These are phyloP conservation scores for Aldabrachelys gigantea DNA, from an alignment of 2,113 vertebrate species.

Conservation along the genomic window DNA sequence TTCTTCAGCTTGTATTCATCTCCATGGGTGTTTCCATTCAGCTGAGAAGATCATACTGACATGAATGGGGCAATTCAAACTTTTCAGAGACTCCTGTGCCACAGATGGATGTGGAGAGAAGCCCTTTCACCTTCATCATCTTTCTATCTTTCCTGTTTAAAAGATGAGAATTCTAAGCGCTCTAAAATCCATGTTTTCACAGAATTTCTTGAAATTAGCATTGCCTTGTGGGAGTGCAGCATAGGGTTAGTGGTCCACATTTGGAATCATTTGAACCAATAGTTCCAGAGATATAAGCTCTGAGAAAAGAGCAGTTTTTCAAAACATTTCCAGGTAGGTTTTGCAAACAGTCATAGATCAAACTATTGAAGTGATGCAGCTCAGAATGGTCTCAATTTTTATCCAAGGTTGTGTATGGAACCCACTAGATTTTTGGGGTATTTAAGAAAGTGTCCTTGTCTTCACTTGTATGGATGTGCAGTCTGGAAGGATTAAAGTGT, in stretches of 20 bases:
- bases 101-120: not conserved
- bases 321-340: not conserved
- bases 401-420: not conserved
- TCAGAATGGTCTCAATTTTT: not conserved
- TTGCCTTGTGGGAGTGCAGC: not conserved
- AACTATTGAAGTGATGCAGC: not conserved
- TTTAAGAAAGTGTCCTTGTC: not conserved
- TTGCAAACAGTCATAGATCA: not conserved
- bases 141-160: not conserved
- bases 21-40: not conserved
- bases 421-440: not conserved
- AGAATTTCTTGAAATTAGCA: not conserved
- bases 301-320: not conserved
- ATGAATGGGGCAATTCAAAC: not conserved
- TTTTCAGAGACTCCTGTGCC: not conserved
- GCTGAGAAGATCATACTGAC: not conserved
- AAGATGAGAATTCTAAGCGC: not conserved
- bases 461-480: not conserved
- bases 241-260: not conserved
- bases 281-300: not conserved
- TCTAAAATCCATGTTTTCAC: not conserved
- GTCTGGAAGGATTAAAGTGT: not conserved
- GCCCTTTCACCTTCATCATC: not conserved
- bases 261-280: not conserved
- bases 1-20: not conserved